Percentiles rank a stretch among this genome's conserved stretches.
These are phyloP conservation scores for Mesocricetus auratus DNA, from an alignment of 2,113 vertebrate species.

Conservation along the genomic window DNA sequence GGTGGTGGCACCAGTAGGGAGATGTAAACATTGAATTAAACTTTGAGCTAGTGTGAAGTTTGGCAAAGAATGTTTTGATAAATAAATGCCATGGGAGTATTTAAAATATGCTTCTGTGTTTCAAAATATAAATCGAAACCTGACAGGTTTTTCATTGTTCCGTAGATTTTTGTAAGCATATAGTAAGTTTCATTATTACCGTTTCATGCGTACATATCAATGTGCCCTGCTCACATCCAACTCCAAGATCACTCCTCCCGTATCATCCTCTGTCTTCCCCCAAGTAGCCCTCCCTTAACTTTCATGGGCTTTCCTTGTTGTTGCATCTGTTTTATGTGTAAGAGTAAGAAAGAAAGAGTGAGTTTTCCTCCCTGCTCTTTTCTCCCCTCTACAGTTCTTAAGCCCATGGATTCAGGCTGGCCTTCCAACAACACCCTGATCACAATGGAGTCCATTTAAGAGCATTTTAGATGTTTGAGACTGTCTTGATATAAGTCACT, in stretches of 20 bases:
- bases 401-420: background rate
- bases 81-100: background rate
- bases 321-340: background rate
- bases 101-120: background rate
- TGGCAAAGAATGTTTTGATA: background rate
- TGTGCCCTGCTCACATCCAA: background rate
- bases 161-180: background rate
- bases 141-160: background rate
- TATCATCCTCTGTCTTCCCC: accelerated
- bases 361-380: background rate
- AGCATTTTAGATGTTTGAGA: background rate
- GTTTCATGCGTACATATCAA: background rate
- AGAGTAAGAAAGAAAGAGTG: background rate
- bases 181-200: background rate
- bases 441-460: background rate
- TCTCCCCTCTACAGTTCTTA: background rate
- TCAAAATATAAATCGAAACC: background rate
- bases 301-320: background rate
- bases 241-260: background rate
- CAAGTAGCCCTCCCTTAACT: background rate
- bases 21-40: background rate
- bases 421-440: background rate
- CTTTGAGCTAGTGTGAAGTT: background rate
- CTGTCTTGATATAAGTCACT: background rate
- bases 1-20: background rate